A percentile compares a stretch with the other conserved stretches of the same genome.
These are phyloP conservation scores for Goniozus legneri DNA, from an alignment of 1,140 invertebrate genomes.

Conservation along the genomic window DNA sequence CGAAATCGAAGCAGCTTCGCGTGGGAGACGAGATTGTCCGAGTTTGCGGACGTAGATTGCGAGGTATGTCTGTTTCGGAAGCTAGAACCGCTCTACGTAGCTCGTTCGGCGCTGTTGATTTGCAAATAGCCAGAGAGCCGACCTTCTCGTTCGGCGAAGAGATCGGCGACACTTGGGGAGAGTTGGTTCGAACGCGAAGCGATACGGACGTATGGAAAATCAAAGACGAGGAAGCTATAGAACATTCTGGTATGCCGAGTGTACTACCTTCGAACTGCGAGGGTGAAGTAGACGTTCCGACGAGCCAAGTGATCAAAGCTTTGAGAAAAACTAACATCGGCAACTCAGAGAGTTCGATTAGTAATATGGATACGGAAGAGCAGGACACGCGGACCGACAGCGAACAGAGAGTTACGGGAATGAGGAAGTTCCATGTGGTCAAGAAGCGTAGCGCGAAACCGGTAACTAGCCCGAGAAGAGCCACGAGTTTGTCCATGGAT, in stretches of 20 bases:
- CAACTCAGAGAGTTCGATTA: constrained; percentile 16
- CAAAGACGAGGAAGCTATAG: constrained; percentile 9
- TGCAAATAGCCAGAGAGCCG: constrained; percentile 37
- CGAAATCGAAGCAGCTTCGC: constrained; percentile 41
- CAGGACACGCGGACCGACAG: neutral
- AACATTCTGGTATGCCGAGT: neutral
- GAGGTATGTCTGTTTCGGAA: constrained; percentile 61
- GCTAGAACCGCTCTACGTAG: constrained; percentile 59
- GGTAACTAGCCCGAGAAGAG: constrained; percentile 20
- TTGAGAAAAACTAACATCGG: constrained; percentile 27
- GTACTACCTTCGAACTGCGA: neutral
- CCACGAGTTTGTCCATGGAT: constrained; percentile 38
- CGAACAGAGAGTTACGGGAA: constrained; percentile 41
- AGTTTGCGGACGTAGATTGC: constrained; percentile 63
- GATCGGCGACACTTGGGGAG: constrained; percentile 33
- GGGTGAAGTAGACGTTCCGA: constrained; percentile 8
- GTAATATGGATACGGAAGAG: constrained; percentile 2
- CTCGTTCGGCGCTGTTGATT: constrained; percentile 36
- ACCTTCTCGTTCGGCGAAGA: constrained; percentile 24
- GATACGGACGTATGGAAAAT: constrained; percentile 40
- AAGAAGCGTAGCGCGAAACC: constrained; percentile 32
- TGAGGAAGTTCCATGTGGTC: constrained; percentile 48
- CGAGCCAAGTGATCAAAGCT: constrained; percentile 25
- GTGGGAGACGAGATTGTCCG: constrained; percentile 68
- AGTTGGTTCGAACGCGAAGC: constrained; percentile 28